Evolutionary conservation across 2,113 vertebrate species (phyloP).

Genomic region (Clarias gariepinus): DNA sequence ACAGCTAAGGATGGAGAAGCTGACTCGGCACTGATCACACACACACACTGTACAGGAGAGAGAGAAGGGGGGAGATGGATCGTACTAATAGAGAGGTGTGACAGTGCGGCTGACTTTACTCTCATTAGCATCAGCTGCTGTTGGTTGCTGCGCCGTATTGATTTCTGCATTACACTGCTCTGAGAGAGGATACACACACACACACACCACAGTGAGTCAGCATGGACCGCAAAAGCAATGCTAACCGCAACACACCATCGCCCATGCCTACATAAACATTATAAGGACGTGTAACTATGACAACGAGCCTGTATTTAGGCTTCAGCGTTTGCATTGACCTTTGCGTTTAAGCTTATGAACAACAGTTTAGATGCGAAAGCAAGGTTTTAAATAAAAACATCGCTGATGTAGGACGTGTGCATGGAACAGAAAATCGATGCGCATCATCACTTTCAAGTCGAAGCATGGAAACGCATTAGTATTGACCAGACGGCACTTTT

Average conservation of each 20-base stretch:
- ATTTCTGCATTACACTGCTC: background rate
- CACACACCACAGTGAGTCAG: constrained; percentile 25
- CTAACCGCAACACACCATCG: background rate
- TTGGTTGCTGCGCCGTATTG: constrained; percentile 7
- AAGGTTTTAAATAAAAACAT: background rate
- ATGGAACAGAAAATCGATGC: constrained; percentile 28
- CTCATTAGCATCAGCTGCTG: constrained; percentile 24
- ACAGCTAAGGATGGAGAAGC: background rate
- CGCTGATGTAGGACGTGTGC: background rate
- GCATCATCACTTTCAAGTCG: constrained; percentile 12
- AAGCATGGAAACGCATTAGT: constrained; percentile 29
- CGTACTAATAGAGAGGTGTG: background rate
- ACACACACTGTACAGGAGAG: background rate
- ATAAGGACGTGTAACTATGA: too few species aligned
- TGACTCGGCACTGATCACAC: background rate
- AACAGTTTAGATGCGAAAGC: background rate
- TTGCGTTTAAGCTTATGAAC: background rate
- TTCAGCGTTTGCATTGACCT: background rate
- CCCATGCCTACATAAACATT: background rate
- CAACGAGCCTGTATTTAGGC: background rate
- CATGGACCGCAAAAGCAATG: background rate
- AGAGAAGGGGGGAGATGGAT: background rate
- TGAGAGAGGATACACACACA: background rate
- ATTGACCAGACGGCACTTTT: constrained; percentile 34
- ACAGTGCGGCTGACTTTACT: background rate